phyloP scores from a whole-genome alignment of 2,888 invertebrate species.

The Agonum fuliginosum region DNA sequence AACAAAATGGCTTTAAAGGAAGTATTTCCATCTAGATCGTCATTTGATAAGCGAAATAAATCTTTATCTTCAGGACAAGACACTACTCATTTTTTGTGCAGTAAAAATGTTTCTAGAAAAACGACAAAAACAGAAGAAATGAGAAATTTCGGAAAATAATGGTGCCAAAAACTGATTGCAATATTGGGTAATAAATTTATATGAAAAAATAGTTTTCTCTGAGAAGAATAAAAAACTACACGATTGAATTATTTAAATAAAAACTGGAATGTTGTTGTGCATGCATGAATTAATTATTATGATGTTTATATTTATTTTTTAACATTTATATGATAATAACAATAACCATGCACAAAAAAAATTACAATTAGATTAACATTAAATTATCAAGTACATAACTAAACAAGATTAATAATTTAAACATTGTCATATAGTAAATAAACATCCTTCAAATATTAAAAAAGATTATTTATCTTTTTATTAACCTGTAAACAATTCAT shows the following conservation, averaged over 20 bases:
- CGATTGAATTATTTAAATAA: neutral
- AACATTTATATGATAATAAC: neutral
- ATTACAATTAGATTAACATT: conserved; percentile 29
- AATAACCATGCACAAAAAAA: too few species aligned
- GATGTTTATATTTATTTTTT: conserved; percentile 4
- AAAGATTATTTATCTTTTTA: too few species aligned
- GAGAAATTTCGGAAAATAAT: neutral
- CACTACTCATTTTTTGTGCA: neutral
- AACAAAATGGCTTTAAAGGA: conserved; percentile 18
- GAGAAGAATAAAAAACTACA: too few species aligned
- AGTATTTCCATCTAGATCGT: conserved; percentile 26
- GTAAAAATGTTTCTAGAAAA: too few species aligned
- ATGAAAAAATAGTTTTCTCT: too few species aligned
- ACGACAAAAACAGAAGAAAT: neutral
- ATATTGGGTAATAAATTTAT: neutral
- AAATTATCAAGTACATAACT: neutral
- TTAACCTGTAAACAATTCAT: too few species aligned
- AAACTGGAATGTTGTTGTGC: neutral
- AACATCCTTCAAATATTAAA: conserved; percentile 2
- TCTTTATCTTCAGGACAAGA: neutral
- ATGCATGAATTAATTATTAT: neutral
- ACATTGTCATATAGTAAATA: neutral
- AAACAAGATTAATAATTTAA: neutral
- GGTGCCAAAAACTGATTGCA: neutral
- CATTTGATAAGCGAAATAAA: conserved; percentile 17